Base-by-base conservation (phyloP, 2,797 vertebrate species). In the Ctenochaetus hawaiiensis region DNA sequence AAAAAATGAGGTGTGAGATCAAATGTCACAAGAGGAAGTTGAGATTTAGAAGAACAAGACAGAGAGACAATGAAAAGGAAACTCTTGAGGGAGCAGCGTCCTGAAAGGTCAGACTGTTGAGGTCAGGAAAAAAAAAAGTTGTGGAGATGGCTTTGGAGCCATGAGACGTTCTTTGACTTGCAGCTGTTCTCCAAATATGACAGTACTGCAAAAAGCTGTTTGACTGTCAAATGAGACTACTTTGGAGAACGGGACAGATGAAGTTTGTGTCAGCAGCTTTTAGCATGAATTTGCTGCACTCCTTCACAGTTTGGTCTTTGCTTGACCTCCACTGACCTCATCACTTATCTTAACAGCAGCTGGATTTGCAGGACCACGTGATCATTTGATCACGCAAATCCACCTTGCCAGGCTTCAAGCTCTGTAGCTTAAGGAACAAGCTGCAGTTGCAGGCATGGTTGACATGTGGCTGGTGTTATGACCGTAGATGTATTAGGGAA, bases 151-250 rank as follows among this genome's bases (percentile, higher is more conserved):
- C 64, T 83, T 44, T 2, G 2, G 59, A 44, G 70, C 64, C 34
- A 17, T 10, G 0, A 68, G 20, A 69, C 0, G 3, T 16, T 77
- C 71, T 83, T 75, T 67, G 75, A 77, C 44, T 62, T 66, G 39
- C 26, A 77, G 63, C 75, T 74, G 67, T 76, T 87, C 69, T 69
- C 30, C 11, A 61, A 67, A 77, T 18, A 78, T 58, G 69, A 77
- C 45, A 71, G n/a, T 45, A 53, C 74, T 72, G 70, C 23, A 67
- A 66, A 85, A 65, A 76, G 56, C 65, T 16, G 30, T 43, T 47
- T 74, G 68, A 77, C 65, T 87, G 84, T 84, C 69, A 78, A 73
- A 67, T 66, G 14, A 78, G 65, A 68, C 11, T 8, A 23, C 63
- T 57, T 75, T 60, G 48, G 59, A 64, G 48, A 74, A 59, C 1